phyloP scores from a whole-genome alignment of 1,140 invertebrate genomes.

The Drosophila rhopaloa region DNA sequence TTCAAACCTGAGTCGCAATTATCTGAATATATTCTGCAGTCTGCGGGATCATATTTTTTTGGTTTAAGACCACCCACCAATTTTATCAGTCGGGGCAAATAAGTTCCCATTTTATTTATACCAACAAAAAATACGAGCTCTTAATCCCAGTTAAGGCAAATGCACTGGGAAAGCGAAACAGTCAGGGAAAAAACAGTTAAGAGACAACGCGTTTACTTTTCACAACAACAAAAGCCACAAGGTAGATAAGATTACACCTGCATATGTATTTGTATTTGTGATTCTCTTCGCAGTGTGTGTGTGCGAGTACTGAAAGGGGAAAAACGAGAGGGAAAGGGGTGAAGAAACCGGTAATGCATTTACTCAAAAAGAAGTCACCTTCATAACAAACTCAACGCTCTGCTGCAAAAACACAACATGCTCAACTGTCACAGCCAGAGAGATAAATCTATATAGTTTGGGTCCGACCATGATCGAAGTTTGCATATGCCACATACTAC shows the following conservation, averaged over 20 bases:
- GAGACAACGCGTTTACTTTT: slow-evolving; percentile 41
- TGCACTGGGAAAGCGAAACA: slow-evolving; percentile 32
- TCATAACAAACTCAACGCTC: slow-evolving; percentile 64
- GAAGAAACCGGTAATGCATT: slow-evolving; percentile 79
- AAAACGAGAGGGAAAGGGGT: slow-evolving; percentile 36
- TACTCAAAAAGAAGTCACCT: slow-evolving; percentile 78
- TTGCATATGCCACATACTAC: slow-evolving; percentile 34
- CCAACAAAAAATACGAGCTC: background rate
- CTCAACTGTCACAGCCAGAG: slow-evolving; percentile 23
- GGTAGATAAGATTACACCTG: slow-evolving; percentile 74
- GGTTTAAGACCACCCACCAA: slow-evolving; percentile 1
- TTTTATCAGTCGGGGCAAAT: slow-evolving; percentile 28
- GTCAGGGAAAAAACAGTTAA: slow-evolving; percentile 35
- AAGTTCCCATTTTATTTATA: background rate
- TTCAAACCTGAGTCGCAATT: slow-evolving; percentile 70
- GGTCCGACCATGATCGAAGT: slow-evolving; percentile 38
- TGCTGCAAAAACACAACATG: slow-evolving; percentile 39
- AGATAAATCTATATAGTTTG: slow-evolving; percentile 52
- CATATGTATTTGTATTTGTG: slow-evolving; percentile 18
- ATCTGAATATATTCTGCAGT: slow-evolving; percentile 50
- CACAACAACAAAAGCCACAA: slow-evolving; percentile 41
- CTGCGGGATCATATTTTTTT: slow-evolving; percentile 11
- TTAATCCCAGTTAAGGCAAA: slow-evolving; percentile 33
- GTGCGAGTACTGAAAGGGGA: slow-evolving; percentile 6
- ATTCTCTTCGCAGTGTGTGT: slow-evolving; percentile 1